Percentiles rank a stretch among this genome's conserved stretches.
Evolutionary conservation across 2,888 invertebrate genomes (phyloP).

Genomic region (Boloria euphrosyne): DNA sequence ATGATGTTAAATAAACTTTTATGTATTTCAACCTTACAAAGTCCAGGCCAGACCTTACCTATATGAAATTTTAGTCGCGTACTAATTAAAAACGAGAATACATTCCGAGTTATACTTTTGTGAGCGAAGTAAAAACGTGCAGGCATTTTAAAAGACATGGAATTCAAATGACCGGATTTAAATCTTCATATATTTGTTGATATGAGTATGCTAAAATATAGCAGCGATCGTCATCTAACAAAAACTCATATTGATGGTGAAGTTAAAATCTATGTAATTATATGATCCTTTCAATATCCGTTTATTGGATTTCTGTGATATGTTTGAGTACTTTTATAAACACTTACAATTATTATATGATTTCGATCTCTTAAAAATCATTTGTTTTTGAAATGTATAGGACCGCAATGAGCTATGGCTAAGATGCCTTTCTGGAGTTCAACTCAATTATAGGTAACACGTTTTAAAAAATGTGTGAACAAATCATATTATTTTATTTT

Average conservation of each 20-base stretch:
- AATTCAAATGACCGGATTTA: constrained; percentile 20
- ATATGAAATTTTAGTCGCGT: constrained; percentile 17
- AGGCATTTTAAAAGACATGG: constrained; percentile 25
- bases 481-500: too few relatives aligned
- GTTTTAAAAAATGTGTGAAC: too few relatives aligned
- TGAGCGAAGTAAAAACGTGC: constrained; percentile 24
- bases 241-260: constrained; percentile 13
- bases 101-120: constrained; percentile 25
- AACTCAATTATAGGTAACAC: too few relatives aligned
- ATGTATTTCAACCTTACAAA: neutral
- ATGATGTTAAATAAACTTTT: constrained; percentile 3
- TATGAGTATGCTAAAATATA: constrained; percentile 11
- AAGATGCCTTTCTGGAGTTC: too few relatives aligned
- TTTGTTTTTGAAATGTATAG: too few relatives aligned
- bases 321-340: too few relatives aligned
- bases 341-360: too few relatives aligned
- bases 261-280: constrained; percentile 2
- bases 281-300: neutral
- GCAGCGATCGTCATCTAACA: constrained; percentile 14
- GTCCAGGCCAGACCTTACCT: neutral
- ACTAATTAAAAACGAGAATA: constrained; percentile 29
- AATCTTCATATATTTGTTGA: constrained; percentile 22
- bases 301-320: neutral
- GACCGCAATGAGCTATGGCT: too few relatives aligned
- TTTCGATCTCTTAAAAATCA: too few relatives aligned